Percentiles rank a stretch among this genome's conserved stretches.
Evolutionary conservation across 1,140 invertebrate species (phyloP).

Genomic region (Zaprionus africanus): DNA sequence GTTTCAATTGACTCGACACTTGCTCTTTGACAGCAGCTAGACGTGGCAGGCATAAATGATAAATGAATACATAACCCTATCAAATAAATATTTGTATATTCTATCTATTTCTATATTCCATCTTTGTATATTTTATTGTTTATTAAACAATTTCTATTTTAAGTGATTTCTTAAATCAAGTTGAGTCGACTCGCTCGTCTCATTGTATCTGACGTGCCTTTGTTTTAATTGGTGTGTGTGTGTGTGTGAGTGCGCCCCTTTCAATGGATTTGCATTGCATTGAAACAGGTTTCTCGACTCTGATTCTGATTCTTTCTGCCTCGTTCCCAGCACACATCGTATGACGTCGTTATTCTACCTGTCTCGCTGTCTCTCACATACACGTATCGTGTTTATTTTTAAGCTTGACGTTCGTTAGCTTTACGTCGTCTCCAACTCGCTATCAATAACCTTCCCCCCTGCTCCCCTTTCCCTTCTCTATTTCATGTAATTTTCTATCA

Average conservation of each 20-base stretch:
- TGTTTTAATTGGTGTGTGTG: neutral
- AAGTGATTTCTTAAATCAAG: slow-evolving; percentile 3
- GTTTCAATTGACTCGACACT: neutral
- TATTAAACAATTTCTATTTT: slow-evolving; percentile 5
- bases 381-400: slow-evolving; percentile 46
- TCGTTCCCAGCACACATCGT: slow-evolving; percentile 48
- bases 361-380: slow-evolving; percentile 12
- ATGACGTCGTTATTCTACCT: slow-evolving; percentile 26
- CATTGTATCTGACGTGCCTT: neutral
- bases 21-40: neutral
- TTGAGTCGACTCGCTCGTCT: neutral
- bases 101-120: neutral
- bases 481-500: slow-evolving; percentile 46
- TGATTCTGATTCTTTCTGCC: slow-evolving; percentile 27
- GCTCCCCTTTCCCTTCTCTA: too few relatives aligned
- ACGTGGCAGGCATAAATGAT: neutral
- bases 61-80: neutral
- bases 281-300: slow-evolving; percentile 53
- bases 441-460: slow-evolving; percentile 27
- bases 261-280: slow-evolving; percentile 50
- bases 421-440: slow-evolving; percentile 17
- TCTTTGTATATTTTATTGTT: neutral
- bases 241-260: slow-evolving; percentile 25
- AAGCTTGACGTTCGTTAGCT: slow-evolving; percentile 61
- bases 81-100: neutral